These are phyloP conservation scores for Verasper variegatus DNA, from an alignment of 2,113 vertebrate genomes.

Conservation along the genomic window DNA sequence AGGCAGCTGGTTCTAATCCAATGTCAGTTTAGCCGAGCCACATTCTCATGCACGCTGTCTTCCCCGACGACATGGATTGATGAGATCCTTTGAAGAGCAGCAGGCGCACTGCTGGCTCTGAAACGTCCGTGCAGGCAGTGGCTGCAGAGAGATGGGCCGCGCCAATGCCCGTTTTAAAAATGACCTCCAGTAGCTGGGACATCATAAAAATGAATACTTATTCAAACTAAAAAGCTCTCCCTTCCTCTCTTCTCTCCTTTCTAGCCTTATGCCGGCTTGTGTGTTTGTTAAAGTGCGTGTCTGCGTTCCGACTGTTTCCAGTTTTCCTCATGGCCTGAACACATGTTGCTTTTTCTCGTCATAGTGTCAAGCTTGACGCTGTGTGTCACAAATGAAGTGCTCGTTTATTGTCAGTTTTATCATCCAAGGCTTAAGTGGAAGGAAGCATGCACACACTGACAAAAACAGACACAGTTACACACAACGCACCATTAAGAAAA, in stretches of 20 bases:
- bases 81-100: constrained; percentile 57
- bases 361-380: constrained; percentile 13
- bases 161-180: constrained; percentile 31
- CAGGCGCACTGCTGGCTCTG: constrained; percentile 45
- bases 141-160: constrained; percentile 5
- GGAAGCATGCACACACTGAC: constrained; percentile 22
- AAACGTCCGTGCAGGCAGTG: constrained; percentile 21
- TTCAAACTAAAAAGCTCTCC: constrained; percentile 5
- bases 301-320: constrained; percentile 4
- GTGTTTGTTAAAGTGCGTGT: background rate
- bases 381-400: constrained; percentile 18
- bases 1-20: constrained; percentile 55
- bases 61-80: constrained; percentile 45
- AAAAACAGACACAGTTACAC: constrained; percentile 36
- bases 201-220: constrained; percentile 21
- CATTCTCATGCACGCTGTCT: constrained; percentile 57
- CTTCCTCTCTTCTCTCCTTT: background rate
- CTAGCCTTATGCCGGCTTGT: background rate
- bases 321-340: background rate
- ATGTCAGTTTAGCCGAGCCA: constrained; percentile 45
- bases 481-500: background rate
- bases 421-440: constrained; percentile 17
- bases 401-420: constrained; percentile 33
- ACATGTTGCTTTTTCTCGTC: constrained; percentile 16
- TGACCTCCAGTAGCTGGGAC: constrained; percentile 20